Evolutionary conservation across 2,888 invertebrate genomes (phyloP), one percentile per base, ranked within the genome.

Genomic region (Muscina levida): DNA sequence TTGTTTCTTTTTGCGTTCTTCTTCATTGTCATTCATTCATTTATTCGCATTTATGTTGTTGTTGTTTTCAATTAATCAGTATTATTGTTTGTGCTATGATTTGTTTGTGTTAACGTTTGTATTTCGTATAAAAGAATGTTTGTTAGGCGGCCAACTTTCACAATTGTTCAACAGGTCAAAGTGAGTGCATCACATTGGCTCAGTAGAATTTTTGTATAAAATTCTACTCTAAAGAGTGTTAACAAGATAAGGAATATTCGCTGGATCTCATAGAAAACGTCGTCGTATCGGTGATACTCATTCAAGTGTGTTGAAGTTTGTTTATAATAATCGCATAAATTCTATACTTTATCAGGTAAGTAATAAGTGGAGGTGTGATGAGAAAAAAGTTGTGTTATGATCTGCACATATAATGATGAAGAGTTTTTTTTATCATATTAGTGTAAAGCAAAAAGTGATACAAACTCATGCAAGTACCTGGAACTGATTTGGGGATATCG

Each of bases 71-170:
- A 19, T 19, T 6, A 37, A 6, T 2, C 26, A 8, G 15, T 68
- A 57, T 73, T 78, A 46, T 62, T 71, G 56, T 53, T 37, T 48
- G 10, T 76, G 57, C 65, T 71, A 57, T 72, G 53, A 68, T 57
- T 59, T 22, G 17, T 46, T 48, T 68, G 53, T 51, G 68, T 31
- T 68, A 46, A 13, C 22, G 44, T 56, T 66, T 53, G 44, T n/a
- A 17, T 8, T 24, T 31, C 51, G 22, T 81, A 81, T 81, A 81
- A 77, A 81, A 81, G 81, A 74, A 81, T 77, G 77, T 68, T 77
- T 5, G 44, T 15, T 67, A 65, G 77, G 81, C 74, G 72, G 13
- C 44, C 26, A 44, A 44, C 42, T 46, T 15, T 72, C 77, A 81
- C 24, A 77, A 62, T 77, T 72, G 42, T 57, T 72, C 72, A 31